phyloP scores from a whole-genome alignment of 2,113 vertebrate species.

The Eulemur rufifrons region DNA sequence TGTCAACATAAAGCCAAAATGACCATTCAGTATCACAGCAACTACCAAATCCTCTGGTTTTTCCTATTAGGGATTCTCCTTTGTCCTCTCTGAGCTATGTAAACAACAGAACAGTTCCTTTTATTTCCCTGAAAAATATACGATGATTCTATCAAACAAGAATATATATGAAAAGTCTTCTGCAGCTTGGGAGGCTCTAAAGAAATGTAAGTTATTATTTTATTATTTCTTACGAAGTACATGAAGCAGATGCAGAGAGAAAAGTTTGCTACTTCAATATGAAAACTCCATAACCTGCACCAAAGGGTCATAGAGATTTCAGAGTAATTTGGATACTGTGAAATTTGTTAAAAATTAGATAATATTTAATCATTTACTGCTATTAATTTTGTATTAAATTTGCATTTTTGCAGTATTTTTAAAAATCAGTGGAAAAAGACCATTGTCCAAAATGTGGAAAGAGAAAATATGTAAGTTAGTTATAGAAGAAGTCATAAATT shows the following conservation, averaged over 20 bases:
- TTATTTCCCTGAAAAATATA: neutral
- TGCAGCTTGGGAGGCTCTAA: neutral
- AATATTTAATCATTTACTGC: neutral
- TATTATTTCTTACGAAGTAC: neutral
- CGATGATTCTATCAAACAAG: neutral
- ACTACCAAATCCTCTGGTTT: neutral
- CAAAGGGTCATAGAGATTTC: neutral
- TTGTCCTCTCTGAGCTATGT: neutral
- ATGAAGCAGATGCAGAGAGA: neutral
- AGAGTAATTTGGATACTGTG: neutral
- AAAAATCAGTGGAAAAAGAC: neutral
- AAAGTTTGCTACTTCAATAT: neutral
- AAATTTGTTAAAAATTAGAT: conserved; percentile 2
- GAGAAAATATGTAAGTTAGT: neutral
- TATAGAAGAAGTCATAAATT: neutral
- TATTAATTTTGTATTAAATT: neutral
- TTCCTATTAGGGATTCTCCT: neutral
- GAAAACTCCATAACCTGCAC: neutral
- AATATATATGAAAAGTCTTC: neutral
- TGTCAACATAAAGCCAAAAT: neutral
- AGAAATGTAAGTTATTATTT: neutral
- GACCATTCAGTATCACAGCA: neutral
- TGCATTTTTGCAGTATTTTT: neutral
- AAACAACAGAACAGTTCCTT: neutral
- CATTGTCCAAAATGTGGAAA: neutral